Evolutionary conservation across 1,140 invertebrate species (phyloP), one percentile per base, ranked within the genome.

Genomic region (Ladona fulva): DNA sequence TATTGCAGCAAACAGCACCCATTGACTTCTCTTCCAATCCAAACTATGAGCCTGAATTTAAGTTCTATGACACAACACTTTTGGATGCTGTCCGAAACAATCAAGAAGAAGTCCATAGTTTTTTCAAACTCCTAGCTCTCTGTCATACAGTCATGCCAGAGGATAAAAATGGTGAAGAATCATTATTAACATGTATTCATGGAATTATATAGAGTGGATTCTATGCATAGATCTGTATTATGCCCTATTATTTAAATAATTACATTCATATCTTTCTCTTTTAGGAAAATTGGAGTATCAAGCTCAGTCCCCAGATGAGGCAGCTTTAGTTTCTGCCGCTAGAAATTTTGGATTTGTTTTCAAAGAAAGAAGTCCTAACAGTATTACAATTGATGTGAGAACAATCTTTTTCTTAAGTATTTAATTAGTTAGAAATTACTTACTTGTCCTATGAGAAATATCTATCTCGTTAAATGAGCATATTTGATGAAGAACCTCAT

Each of bases 101-200:
- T 77, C 91, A 97, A 82, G 83, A 86, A 25, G 88, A 94, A 81
- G 91, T 93, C 25, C 91, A 94, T 81, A 91, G 90, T 81, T 98
- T 98, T 86, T 99, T 97, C 87, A 89, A 93, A 25, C 85, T 97
- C 42, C 86, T 99, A 59, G 93, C 96, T 3, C 85, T 97, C 0
- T 99, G 97, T 84, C 97, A 99, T 84, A 99, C 97, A 5, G 97
- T 99, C n/a, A 98, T 98, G 96, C 93, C 96, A 0, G 97, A 97
- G 77, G 91, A 94, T 78, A 95, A 94, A 82, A 90, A 93, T 78
- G 95, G 94, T 81, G 89, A 89, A 80, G 29, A 37, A 37, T 37
- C 29, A 37, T 37, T 86, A 12, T 79, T 44, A 44, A 22, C 8
- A 37, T 37, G 8, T 37, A n/a, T n/a, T n/a, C n/a, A 5, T 37